Evolutionary conservation across 1,140 invertebrate genomes (phyloP).

Genomic region (Bombus balteatus): DNA sequence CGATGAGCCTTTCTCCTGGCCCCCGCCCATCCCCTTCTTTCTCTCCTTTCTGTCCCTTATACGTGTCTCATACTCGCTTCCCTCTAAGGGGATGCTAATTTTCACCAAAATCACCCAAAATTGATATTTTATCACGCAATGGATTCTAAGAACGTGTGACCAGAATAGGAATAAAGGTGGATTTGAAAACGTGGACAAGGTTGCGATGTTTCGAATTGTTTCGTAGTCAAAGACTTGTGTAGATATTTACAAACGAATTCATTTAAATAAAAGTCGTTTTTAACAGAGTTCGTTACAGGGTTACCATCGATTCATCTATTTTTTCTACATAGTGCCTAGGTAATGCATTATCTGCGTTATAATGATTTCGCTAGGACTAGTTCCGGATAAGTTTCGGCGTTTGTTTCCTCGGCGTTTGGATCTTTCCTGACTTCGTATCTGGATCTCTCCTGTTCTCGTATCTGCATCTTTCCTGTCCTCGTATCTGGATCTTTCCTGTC

Average conservation of each 20-base stretch:
- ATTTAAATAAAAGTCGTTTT: constrained; percentile 79
- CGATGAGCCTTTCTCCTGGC: constrained; percentile 65
- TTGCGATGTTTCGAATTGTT: background rate
- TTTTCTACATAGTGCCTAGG: constrained; percentile 41
- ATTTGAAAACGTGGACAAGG: background rate
- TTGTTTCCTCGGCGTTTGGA: background rate
- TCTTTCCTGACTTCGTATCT: background rate
- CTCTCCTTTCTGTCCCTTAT: constrained; percentile 12
- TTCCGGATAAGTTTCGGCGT: constrained; percentile 51
- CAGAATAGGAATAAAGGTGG: background rate
- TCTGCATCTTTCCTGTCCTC: background rate
- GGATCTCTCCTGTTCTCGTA: background rate
- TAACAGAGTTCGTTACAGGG: constrained; percentile 65
- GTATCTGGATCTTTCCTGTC: background rate
- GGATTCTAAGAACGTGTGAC: background rate
- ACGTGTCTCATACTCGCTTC: background rate
- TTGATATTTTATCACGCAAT: background rate
- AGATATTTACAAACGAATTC: constrained; percentile 78
- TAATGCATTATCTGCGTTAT: constrained; percentile 39
- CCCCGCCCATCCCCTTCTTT: constrained; percentile 3
- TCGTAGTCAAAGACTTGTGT: constrained; percentile 9
- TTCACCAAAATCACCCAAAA: background rate
- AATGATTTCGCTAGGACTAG: constrained; percentile 68
- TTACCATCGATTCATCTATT: constrained; percentile 32
- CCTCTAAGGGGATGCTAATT: no score